Conservation (phyloP, 2,113 vertebrate genomes). For the Pyxicephalus adspersus region DNA sequence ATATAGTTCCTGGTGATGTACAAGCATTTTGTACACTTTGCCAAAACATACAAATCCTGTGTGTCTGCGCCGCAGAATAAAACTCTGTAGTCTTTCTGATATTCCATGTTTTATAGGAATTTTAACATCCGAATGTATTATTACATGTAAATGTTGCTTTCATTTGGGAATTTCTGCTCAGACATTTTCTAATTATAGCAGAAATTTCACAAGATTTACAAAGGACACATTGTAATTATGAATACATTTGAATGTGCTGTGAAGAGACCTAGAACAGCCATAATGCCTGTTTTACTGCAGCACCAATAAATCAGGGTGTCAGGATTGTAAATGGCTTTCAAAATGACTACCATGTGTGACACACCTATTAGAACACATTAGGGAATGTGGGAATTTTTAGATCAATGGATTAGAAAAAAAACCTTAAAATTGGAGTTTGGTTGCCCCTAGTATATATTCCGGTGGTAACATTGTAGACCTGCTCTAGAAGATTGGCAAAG, state of each 20-base stretch:
- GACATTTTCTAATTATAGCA: background rate
- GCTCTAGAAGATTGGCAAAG: no score
- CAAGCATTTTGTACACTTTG: conserved; percentile 23
- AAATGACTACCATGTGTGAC: conserved; percentile 61
- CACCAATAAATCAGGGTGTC: conserved; percentile 62
- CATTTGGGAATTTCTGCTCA: conserved; percentile 27
- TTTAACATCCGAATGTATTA: conserved; percentile 36
- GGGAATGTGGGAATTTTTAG: conserved; percentile 59
- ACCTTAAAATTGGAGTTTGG: no score
- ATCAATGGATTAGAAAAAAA: background rate
- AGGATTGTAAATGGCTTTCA: conserved; percentile 58
- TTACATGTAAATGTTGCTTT: conserved; percentile 17
- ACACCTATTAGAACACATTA: conserved; percentile 60
- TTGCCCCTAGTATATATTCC: no score
- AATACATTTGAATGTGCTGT: conserved; percentile 27
- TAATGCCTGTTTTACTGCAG: conserved; percentile 58
- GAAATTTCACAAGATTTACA: conserved; percentile 23
- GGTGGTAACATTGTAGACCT: no score
- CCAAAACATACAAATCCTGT: conserved; percentile 28
- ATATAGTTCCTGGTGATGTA: conserved; percentile 37
- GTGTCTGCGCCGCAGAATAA: conserved; percentile 28
- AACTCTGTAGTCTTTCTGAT: conserved; percentile 37
- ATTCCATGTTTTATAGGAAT: conserved; percentile 30
- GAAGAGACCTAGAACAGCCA: conserved; percentile 27
- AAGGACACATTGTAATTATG: conserved; percentile 34